Base-by-base conservation (phyloP, 2,113 vertebrate genomes). In the Psettodes erumei region DNA sequence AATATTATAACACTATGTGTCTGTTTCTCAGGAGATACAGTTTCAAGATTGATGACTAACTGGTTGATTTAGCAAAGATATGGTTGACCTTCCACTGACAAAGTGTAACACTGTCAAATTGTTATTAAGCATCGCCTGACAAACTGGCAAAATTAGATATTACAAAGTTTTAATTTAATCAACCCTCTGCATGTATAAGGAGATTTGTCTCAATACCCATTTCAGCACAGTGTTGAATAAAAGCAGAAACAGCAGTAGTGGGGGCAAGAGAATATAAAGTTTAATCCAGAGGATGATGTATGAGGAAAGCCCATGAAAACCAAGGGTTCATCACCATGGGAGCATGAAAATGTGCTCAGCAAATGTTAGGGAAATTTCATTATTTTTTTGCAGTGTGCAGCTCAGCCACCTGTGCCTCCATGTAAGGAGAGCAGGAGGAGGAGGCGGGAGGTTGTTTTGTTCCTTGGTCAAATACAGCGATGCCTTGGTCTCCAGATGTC, bases 381-480 rank as follows among this genome's bases (percentile, higher is more conserved):
- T 43, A n/a, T 37, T 32, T 43, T 72, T 67, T 79, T 43, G 23
- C 47, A 48, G 28, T 19, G 21, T 73, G 58, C 58, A 64, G 37
- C 35, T 66, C 54, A 53, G 64, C 58, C 69, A 69, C 71, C 71
- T 70, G 64, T 81, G 51, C 18, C 51, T 43, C 58, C 21, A 38
- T 51, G 43, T 51, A 42, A 69, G 42, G 4, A 47, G 48, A 35
- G 51, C 45, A 35, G 11, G 21, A 27, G 38, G 61, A 30, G 25
- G 45, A 40, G 42, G 58, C 16, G 45, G 45, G 58, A 38, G 9
- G 19, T 27, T 66, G 58, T 40, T 58, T 72, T 66, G 43, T 65
- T 66, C 45, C 28, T 48, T 32, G 40, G 25, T 48, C 58, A 63
- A 54, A 77, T 27, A 70, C 55, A 62, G 37, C 2, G 48, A 75